These are phyloP conservation scores for Xestoiulus laeticollis DNA, from an alignment of 2,888 invertebrate species.

Conservation along the genomic window DNA sequence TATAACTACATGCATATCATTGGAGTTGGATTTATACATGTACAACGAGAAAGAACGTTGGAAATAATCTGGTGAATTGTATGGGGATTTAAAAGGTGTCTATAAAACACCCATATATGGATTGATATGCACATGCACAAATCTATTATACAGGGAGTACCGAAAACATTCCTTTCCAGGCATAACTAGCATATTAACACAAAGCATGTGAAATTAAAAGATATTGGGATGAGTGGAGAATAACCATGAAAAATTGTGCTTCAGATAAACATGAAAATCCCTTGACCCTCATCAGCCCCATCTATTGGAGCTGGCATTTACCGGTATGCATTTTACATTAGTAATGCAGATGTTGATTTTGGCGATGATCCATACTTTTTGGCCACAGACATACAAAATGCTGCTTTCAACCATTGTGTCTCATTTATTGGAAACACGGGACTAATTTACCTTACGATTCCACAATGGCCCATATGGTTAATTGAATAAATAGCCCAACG, in stretches of 20 bases:
- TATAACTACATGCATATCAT: too few relatives aligned
- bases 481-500: background rate
- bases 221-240: too few relatives aligned
- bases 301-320: background rate
- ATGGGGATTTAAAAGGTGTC: too few relatives aligned
- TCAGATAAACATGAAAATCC: background rate
- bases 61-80: too few relatives aligned
- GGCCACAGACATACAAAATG: background rate
- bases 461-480: background rate
- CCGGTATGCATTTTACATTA: background rate
- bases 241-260: background rate
- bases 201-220: too few relatives aligned
- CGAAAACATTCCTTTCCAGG: too few relatives aligned
- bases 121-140: too few relatives aligned
- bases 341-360: slow-evolving; percentile 19
- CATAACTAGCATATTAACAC: too few relatives aligned
- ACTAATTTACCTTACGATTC: background rate
- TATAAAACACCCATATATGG: too few relatives aligned
- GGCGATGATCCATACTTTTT: slow-evolving; percentile 18
- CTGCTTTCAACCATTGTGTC: background rate
- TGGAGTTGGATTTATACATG: too few relatives aligned
- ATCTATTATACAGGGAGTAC: too few relatives aligned
- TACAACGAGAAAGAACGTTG: too few relatives aligned
- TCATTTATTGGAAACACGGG: slow-evolving; percentile 1
- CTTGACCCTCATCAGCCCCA: background rate